These are phyloP conservation scores for Gobiocypris rarus DNA, from an alignment of 2,113 vertebrate genomes.

Conservation along the genomic window DNA sequence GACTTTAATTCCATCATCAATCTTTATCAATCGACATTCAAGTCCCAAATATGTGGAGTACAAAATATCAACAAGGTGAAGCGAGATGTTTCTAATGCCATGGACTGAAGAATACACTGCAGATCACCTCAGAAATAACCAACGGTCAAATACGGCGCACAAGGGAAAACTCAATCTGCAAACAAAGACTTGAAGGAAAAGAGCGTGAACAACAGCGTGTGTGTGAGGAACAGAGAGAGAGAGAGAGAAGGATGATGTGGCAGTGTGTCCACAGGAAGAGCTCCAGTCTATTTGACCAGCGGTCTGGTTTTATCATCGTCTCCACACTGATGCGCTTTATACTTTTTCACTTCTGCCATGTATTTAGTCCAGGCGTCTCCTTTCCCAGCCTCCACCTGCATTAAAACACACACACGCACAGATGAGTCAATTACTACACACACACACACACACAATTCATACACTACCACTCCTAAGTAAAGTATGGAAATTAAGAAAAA, in stretches of 20 bases:
- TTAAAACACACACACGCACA: background rate
- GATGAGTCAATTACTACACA: too few species aligned
- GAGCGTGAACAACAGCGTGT: background rate
- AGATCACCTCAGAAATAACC: background rate
- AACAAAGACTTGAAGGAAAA: background rate
- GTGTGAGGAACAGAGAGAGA: too few species aligned
- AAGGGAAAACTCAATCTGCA: background rate
- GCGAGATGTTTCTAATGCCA: constrained; percentile 44
- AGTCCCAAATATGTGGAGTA: constrained; percentile 51
- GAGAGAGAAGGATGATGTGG: constrained; percentile 50
- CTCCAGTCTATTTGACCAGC: constrained; percentile 86
- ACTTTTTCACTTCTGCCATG: constrained; percentile 98
- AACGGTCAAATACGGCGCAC: background rate
- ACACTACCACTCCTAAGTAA: too few species aligned
- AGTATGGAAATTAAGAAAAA: too few species aligned
- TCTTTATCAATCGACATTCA: constrained; percentile 54
- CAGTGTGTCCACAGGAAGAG: constrained; percentile 49
- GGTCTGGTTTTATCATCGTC: constrained; percentile 96
- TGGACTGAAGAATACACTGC: constrained; percentile 29
- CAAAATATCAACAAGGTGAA: constrained; percentile 42
- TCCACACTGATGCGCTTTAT: constrained; percentile 95
- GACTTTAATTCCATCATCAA: constrained; percentile 62
- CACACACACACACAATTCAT: too few species aligned
- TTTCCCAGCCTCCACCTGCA: constrained; percentile 85
- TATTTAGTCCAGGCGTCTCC: constrained; percentile 95